These are phyloP conservation scores for Camponotus floridanus DNA, from an alignment of 1,140 invertebrate genomes.

Conservation along the genomic window DNA sequence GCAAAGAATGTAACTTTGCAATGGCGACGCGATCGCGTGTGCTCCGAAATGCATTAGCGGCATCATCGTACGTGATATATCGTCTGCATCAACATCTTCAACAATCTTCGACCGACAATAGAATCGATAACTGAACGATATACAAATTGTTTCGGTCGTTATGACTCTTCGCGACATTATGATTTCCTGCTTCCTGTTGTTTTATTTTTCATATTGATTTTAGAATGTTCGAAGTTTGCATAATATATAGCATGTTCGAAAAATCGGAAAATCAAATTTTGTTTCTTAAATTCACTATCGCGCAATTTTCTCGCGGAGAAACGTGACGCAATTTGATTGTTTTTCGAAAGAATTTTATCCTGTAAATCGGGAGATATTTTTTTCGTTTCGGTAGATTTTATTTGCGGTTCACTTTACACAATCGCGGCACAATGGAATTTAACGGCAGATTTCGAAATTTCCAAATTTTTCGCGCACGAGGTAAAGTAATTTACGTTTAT, in stretches of 20 bases:
- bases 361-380: too few species aligned
- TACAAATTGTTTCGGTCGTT: neutral
- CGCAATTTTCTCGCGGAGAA: neutral
- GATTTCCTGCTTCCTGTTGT: neutral
- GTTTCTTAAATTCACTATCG: neutral
- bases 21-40: neutral
- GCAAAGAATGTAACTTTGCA: slow-evolving; percentile 35
- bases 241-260: neutral
- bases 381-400: neutral
- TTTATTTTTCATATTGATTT: neutral
- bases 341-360: neutral
- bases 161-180: neutral
- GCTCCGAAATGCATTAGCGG: slow-evolving; percentile 55
- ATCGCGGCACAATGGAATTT: neutral
- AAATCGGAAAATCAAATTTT: neutral
- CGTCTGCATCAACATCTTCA: slow-evolving; percentile 22
- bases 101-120: slow-evolving; percentile 4
- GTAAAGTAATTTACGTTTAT: slow-evolving; percentile 31
- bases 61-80: neutral
- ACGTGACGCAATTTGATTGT: neutral
- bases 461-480: neutral
- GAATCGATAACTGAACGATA: neutral
- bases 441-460: neutral
- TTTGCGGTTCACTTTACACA: neutral
- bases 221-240: too few species aligned